These are phyloP conservation scores for Hemibagrus guttatus DNA, from an alignment of 2,797 vertebrate genomes.

Conservation along the genomic window DNA sequence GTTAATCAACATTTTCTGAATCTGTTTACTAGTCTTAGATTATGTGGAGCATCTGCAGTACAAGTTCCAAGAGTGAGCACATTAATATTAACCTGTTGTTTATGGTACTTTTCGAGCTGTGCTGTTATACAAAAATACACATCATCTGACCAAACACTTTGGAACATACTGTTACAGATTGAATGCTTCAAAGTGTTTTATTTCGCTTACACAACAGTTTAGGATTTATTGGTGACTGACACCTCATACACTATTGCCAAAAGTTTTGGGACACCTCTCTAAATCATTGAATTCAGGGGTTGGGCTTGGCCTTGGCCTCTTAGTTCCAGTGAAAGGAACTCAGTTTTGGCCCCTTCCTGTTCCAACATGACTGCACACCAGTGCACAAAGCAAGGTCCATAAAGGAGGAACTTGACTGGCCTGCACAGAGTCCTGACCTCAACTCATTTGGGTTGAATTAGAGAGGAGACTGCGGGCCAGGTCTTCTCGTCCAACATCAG, in stretches of 20 bases:
- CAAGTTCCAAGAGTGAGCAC: background rate
- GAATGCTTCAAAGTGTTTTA: background rate
- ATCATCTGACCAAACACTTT: background rate
- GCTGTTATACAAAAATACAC: background rate
- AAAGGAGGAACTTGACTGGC: no score
- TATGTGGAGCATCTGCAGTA: background rate
- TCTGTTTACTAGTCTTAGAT: background rate
- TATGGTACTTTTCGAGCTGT: background rate
- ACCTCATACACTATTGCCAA: background rate
- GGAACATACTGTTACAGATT: background rate
- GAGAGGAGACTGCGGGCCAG: no score
- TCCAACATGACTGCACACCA: no score
- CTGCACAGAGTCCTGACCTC: no score
- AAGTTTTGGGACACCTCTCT: no score
- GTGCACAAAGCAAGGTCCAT: no score
- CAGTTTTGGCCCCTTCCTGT: no score
- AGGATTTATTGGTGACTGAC: background rate
- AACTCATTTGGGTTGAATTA: no score
- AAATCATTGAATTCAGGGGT: no score
- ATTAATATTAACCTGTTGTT: background rate
- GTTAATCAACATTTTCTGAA: background rate
- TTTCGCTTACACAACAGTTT: background rate
- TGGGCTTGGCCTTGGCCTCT: no score
- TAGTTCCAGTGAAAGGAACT: no score
- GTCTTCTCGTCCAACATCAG: no score